phyloP scores from a whole-genome alignment of 2,113 vertebrate species.

The Erinaceus europaeus region DNA sequence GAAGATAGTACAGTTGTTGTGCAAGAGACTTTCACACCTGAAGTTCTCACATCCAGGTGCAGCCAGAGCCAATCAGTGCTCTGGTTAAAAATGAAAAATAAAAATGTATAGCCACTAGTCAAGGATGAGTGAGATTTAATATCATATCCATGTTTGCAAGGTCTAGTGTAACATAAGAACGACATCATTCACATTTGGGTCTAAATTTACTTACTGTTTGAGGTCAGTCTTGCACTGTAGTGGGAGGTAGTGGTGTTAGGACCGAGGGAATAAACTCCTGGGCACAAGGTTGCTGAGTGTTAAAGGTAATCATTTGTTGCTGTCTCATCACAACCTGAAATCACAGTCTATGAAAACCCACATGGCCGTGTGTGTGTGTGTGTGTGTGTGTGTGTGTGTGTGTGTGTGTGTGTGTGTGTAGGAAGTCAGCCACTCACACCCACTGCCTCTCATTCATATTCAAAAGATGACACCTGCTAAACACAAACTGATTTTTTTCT shows the following conservation, averaged over 20 bases:
- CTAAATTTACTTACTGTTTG: conserved; percentile 7
- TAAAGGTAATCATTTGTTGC: background rate
- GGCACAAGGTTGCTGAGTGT: background rate
- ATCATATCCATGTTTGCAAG: background rate
- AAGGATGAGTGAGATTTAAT: background rate
- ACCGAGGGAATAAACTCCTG: background rate
- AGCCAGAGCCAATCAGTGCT: no score
- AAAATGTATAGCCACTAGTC: background rate
- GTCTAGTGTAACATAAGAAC: background rate
- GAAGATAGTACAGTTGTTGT: no score
- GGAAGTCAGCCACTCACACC: background rate
- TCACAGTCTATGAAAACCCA: background rate
- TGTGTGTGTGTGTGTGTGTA: background rate
- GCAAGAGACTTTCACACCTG: no score
- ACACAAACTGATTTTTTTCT: background rate
- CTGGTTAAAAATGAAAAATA: no score
- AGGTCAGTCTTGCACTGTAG: conserved; percentile 3
- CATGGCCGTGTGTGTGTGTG: background rate
- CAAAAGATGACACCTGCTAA: background rate
- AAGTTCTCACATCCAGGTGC: no score
- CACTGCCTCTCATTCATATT: background rate
- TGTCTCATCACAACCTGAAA: background rate
- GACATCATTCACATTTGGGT: background rate
- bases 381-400: no score
- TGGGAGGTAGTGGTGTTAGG: background rate